Conservation (phyloP, 2,113 vertebrate species). For the Menura novaehollandiae region DNA sequence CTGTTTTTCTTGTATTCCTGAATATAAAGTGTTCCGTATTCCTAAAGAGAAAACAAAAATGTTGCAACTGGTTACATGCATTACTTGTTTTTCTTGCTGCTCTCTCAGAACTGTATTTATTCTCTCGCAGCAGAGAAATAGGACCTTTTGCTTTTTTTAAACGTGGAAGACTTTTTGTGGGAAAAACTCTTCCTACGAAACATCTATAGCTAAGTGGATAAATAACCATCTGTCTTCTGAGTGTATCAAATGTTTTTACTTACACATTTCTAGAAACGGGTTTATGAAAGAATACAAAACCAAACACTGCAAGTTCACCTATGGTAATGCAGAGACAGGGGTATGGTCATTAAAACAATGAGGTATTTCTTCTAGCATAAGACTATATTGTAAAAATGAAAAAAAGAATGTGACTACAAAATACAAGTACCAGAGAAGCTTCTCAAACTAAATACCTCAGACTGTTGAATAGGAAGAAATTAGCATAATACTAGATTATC, state of each 20-base stretch:
- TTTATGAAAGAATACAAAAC: background rate
- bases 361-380: background rate
- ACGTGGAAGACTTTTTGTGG: background rate
- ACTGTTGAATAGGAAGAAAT: background rate
- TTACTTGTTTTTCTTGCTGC: background rate
- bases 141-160: background rate
- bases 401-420: background rate
- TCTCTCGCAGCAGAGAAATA: background rate
- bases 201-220: background rate
- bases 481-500: background rate
- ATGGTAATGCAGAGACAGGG: background rate
- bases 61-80: conserved; percentile 28
- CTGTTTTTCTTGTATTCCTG: conserved; percentile 76
- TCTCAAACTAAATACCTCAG: background rate
- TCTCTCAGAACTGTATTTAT: background rate
- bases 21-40: conserved; percentile 77
- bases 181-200: background rate
- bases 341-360: background rate
- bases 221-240: background rate
- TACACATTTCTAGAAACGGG: background rate
- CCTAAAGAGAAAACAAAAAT: conserved; percentile 71
- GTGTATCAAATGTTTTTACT: background rate
- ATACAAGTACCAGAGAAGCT: background rate
- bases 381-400: background rate
- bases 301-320: background rate